These are phyloP conservation scores for Potamilus streckersoni DNA, from an alignment of 1,140 invertebrate species.

Conservation along the genomic window DNA sequence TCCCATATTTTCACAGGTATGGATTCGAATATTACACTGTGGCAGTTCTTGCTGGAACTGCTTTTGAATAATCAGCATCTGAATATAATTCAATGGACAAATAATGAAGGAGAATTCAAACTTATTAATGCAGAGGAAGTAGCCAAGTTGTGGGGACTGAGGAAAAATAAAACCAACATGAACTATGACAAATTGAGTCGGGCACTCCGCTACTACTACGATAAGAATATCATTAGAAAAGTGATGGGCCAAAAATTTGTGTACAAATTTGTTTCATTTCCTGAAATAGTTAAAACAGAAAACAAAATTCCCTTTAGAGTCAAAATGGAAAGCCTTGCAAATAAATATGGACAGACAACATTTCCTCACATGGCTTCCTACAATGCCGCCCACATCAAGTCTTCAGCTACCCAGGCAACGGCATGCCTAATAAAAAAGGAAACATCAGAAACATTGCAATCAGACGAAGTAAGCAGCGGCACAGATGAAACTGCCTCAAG, in stretches of 20 bases:
- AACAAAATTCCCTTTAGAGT: conserved; percentile 71
- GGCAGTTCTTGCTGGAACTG: conserved; percentile 68
- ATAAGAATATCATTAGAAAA: conserved; percentile 99
- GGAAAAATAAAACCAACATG: conserved; percentile 99
- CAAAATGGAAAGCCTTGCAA: conserved; percentile 70
- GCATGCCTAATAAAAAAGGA: conserved; percentile 7
- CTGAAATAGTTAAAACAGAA: conserved; percentile 73
- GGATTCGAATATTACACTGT: conserved; percentile 67
- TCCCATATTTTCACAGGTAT: conserved; percentile 44
- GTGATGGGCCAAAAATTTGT: conserved; percentile 93
- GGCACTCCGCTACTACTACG: conserved; percentile 97
- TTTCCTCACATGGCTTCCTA: conserved; percentile 59
- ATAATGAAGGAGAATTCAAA: conserved; percentile 98
- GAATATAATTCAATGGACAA: conserved; percentile 97
- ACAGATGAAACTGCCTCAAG: conserved; percentile 4
- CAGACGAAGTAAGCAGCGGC: conserved; percentile 17
- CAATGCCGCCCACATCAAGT: conserved; percentile 48
- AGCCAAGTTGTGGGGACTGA: conserved; percentile 93
- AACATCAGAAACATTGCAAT: conserved; percentile 18
- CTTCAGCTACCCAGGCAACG: conserved; percentile 43
- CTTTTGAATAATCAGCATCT: conserved; percentile 96
- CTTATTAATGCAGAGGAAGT: conserved; percentile 98
- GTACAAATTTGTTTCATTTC: conserved; percentile 92
- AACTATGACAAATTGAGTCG: conserved; percentile 98
- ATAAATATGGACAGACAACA: conserved; percentile 54